Evolutionary conservation across 2,797 vertebrate species (phyloP).

Genomic region (Tiaroga cobitis): DNA sequence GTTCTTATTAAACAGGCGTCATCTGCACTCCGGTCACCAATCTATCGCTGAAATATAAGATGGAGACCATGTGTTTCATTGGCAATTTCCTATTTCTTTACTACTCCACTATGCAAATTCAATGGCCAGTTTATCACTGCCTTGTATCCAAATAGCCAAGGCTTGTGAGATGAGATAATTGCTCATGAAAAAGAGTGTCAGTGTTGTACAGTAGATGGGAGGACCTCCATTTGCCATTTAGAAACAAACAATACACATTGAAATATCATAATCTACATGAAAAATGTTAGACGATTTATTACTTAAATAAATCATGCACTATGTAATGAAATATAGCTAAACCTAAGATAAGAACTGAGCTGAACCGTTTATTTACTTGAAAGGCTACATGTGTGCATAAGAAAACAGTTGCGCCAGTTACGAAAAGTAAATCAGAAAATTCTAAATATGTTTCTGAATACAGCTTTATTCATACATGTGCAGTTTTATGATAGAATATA

Average conservation of each 20-base stretch:
- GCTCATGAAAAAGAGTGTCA: slow-evolving; percentile 7
- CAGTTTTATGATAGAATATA: not conserved
- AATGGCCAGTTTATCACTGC: slow-evolving; percentile 37
- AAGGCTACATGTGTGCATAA: not conserved
- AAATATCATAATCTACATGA: not conserved
- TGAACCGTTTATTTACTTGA: not conserved
- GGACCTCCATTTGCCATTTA: not conserved
- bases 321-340: not conserved
- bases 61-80: not conserved
- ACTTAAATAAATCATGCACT: not conserved
- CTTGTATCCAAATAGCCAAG: slow-evolving; percentile 48
- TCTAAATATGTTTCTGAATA: not conserved
- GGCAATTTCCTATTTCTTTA: not conserved
- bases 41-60: slow-evolving; percentile 10
- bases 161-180: slow-evolving; percentile 40
- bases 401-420: not conserved
- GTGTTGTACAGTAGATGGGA: not conserved
- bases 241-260: not conserved
- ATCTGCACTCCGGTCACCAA: not conserved
- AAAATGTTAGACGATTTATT: not conserved
- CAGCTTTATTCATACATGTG: slow-evolving; percentile 6
- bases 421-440: not conserved
- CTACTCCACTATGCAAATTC: not conserved
- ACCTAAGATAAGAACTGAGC: not conserved
- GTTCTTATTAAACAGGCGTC: slow-evolving; percentile 11